Evolutionary conservation across 2,113 vertebrate genomes (phyloP).

Genomic region (Brachypteracias leptosomus): DNA sequence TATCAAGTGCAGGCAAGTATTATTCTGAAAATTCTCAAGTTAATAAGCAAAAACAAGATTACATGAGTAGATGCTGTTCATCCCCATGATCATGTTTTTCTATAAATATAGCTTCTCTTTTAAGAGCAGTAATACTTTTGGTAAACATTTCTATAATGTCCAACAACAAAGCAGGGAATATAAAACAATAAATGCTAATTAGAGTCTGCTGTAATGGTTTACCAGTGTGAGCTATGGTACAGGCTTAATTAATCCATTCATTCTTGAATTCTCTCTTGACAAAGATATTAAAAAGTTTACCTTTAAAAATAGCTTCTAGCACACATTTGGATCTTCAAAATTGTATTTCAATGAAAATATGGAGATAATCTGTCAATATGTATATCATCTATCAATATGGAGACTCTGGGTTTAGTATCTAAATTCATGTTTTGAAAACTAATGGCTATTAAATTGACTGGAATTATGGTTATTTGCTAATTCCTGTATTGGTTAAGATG

Average conservation of each 20-base stretch:
- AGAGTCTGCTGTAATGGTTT: background rate
- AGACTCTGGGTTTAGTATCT: background rate
- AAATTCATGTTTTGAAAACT: background rate
- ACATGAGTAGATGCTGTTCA: background rate
- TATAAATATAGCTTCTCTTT: background rate
- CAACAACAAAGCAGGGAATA: background rate
- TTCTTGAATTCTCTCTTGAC: background rate
- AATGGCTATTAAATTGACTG: background rate
- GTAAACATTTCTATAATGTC: background rate
- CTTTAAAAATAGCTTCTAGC: background rate
- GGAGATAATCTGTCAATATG: background rate
- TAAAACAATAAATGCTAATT: background rate
- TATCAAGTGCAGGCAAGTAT: background rate
- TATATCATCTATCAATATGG: background rate
- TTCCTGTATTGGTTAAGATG: background rate
- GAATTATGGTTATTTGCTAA: background rate
- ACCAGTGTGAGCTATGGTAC: background rate
- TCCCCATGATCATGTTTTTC: background rate
- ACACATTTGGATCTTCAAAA: constrained; percentile 62
- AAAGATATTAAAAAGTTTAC: background rate
- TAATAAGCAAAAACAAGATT: background rate
- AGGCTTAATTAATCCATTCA: background rate
- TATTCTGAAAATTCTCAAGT: background rate
- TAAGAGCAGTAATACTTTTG: background rate
- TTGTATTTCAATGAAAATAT: constrained; percentile 1